Percentiles rank a stretch among this genome's conserved stretches.
These are phyloP conservation scores for Melipona quadrifasciata DNA, from an alignment of 1,140 invertebrate genomes.

Conservation along the genomic window DNA sequence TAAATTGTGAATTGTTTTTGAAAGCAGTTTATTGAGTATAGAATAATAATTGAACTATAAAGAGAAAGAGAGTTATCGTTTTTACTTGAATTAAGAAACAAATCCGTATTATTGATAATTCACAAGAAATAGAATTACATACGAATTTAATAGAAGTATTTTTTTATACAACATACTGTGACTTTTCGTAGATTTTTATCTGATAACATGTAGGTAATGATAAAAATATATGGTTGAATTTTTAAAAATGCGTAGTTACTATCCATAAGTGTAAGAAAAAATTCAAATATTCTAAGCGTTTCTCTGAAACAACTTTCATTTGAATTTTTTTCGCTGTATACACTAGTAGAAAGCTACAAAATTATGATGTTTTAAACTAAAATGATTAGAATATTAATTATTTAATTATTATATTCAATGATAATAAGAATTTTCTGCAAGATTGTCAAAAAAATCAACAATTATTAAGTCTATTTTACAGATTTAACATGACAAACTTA, in stretches of 20 bases:
- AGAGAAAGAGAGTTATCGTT: no score
- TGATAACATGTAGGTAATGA: not conserved
- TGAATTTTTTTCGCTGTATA: not conserved
- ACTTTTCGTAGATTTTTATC: no score
- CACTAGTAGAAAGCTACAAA: not conserved
- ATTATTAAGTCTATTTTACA: not conserved
- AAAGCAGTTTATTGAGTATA: no score
- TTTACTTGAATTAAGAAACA: no score
- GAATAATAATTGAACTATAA: no score
- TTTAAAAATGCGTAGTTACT: not conserved
- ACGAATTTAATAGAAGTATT: no score
- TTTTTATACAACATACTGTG: no score
- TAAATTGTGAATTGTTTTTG: no score
- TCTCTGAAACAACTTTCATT: not conserved
- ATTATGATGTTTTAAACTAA: not conserved
- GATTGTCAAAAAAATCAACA: not conserved
- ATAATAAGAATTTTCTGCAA: not conserved
- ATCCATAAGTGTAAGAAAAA: not conserved
- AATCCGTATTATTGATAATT: no score
- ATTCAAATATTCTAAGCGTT: not conserved
- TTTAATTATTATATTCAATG: not conserved
- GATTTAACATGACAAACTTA: not conserved
- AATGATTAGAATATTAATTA: not conserved
- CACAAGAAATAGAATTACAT: no score
- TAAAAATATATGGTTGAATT: not conserved